Base-by-base conservation (phyloP, 2,888 invertebrate species). In the Apomyelois bistriatella region DNA sequence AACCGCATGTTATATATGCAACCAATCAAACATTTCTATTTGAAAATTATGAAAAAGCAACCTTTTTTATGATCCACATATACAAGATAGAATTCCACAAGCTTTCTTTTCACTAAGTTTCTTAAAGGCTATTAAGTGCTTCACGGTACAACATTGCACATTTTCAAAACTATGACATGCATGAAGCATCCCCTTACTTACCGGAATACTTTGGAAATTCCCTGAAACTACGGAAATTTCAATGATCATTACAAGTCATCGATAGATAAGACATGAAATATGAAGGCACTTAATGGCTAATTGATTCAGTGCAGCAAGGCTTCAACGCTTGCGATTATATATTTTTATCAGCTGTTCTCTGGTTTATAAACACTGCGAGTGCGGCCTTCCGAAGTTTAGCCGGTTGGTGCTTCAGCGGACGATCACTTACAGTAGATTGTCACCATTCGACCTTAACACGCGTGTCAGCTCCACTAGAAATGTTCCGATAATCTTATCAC, bases 401-500 rank as follows among this genome's bases (percentile, higher is more conserved):
- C 42, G 42, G 22, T n/a, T n/a, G n/a, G 22, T 22, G 17, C 5
- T 22, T 10, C 42, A 10, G 28, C 42, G 42, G 15, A 12, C 22
- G 22, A 22, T n/a, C n/a, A 15, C 10, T 17, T 22, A 41, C 41
- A 41, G 41, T 22, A 42, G 10, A 12, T 28, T 22, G 22, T 42
- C 42, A 42, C 22, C 42, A 22, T 42, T 22, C 42, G 22, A 42
- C 17, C 17, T 6, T 22, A 42, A 22, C 22, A 42, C 42, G 22
- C 42, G 42, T 36, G 36, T 36, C 36, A n/a, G 1, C n/a, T 36
- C 42, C 22, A 22, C 12, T 42, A n/a, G 42, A 42, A 42, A 42
- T 42, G 42, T 42, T 42, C 22, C 22, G 42, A 42, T 42, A 42
- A 42, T 42, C 42, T 42, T 42, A 42, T 42, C 42, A 41, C 41